phyloP scores from a whole-genome alignment of 2,113 vertebrate species.

The Alethe castanea region DNA sequence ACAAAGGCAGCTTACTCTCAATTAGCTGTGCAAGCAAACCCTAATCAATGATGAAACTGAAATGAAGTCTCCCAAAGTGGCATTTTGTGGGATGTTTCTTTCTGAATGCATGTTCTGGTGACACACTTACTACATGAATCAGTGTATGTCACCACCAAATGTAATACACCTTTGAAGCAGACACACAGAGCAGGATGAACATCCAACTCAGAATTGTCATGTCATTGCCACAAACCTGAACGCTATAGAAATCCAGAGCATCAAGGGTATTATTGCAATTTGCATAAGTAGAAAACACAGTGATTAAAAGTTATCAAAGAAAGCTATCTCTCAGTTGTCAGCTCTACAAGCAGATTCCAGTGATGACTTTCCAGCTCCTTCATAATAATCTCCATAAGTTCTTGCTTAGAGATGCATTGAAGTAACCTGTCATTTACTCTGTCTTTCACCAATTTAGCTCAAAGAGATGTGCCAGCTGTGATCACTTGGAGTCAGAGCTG shows the following conservation, averaged over 20 bases:
- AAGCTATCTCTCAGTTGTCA: slow-evolving; percentile 45
- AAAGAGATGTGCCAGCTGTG: slow-evolving; percentile 44
- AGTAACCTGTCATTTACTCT: slow-evolving; percentile 60
- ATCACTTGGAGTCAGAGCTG: slow-evolving; percentile 28
- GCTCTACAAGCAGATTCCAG: slow-evolving; percentile 35
- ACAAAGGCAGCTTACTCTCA: not conserved
- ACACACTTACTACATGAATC: not conserved
- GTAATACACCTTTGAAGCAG: not conserved
- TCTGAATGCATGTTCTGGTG: not conserved
- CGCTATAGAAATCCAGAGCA: not conserved
- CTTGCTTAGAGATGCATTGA: slow-evolving; percentile 43
- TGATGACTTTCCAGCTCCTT: slow-evolving; percentile 45
- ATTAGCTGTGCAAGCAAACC: not conserved
- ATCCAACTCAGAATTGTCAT: not conserved
- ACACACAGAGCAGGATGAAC: not conserved
- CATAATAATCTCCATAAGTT: slow-evolving; percentile 37
- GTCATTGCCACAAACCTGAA: not conserved
- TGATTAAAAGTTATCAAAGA: slow-evolving; percentile 62
- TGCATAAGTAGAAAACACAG: slow-evolving; percentile 58
- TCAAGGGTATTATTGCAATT: slow-evolving; percentile 40
- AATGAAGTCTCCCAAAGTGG: not conserved
- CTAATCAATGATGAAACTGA: not conserved
- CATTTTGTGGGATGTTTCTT: not conserved
- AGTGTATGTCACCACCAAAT: not conserved
- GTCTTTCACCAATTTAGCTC: slow-evolving; percentile 57